Percentiles rank a stretch among this genome's conserved stretches.
Conservation (phyloP, 2,113 vertebrate genomes). For the Columba janthina region DNA sequence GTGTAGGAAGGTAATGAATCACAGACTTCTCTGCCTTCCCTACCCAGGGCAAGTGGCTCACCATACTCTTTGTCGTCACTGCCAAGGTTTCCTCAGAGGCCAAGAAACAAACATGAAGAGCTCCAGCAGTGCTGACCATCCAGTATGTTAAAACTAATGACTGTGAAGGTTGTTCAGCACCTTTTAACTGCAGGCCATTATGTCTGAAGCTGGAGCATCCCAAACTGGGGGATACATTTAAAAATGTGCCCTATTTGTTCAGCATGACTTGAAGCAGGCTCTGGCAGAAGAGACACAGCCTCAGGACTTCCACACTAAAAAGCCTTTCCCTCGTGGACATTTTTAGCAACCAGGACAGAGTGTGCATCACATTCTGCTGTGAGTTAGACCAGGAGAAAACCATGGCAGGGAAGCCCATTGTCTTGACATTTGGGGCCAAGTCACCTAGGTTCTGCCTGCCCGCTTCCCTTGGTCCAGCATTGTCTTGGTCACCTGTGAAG, state of each 20-base stretch:
- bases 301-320: conserved; percentile 14
- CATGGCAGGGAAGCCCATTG: conserved; percentile 9
- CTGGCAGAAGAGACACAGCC: neutral
- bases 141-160: neutral
- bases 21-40: neutral
- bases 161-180: neutral
- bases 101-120: conserved; percentile 6
- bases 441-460: neutral
- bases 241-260: neutral
- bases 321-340: neutral
- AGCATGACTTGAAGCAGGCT: neutral
- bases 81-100: neutral
- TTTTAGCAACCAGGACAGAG: neutral
- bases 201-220: neutral
- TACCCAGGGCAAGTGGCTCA: conserved; percentile 8
- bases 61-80: neutral
- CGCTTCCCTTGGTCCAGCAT: neutral
- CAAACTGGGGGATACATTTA: neutral
- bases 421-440: neutral
- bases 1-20: conserved; percentile 2
- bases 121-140: neutral
- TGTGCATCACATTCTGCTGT: neutral
- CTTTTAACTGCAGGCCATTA: neutral
- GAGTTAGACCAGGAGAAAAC: neutral
- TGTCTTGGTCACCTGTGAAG: neutral